phyloP scores from a whole-genome alignment of 2,888 invertebrate species.

The Idaea straminata region DNA sequence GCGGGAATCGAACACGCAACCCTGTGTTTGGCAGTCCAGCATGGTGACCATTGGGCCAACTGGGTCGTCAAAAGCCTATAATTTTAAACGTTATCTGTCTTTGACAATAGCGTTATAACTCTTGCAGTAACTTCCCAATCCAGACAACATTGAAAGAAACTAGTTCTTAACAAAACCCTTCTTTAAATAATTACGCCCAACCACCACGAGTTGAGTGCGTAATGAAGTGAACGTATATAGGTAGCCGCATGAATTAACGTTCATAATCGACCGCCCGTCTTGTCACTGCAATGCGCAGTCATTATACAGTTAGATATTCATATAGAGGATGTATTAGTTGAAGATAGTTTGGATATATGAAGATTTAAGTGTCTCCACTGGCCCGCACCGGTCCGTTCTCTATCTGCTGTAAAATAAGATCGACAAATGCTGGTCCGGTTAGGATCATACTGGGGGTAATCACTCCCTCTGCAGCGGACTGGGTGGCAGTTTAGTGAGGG shows the following conservation, averaged over 20 bases:
- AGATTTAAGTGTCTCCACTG: background rate
- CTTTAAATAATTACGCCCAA: constrained; percentile 1
- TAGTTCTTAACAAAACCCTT: background rate
- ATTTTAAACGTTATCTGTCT: no score
- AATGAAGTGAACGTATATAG: background rate
- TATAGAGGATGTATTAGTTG: background rate
- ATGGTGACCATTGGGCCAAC: no score
- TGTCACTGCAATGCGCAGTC: background rate
- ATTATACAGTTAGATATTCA: background rate
- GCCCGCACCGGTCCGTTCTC: no score
- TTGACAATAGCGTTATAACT: no score
- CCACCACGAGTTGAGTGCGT: background rate
- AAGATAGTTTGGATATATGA: background rate
- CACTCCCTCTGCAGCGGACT: no score
- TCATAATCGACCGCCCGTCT: background rate
- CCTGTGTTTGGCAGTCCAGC: no score
- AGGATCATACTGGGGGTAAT: no score
- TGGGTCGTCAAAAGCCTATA: no score
- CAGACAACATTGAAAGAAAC: background rate
- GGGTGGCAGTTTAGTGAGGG: no score
- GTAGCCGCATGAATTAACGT: background rate
- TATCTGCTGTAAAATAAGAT: no score
- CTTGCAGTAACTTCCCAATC: background rate
- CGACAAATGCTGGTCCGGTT: no score
- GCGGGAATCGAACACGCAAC: no score